These are phyloP conservation scores for Lepus townsendii DNA, from an alignment of 2,797 vertebrate genomes.

Conservation along the genomic window DNA sequence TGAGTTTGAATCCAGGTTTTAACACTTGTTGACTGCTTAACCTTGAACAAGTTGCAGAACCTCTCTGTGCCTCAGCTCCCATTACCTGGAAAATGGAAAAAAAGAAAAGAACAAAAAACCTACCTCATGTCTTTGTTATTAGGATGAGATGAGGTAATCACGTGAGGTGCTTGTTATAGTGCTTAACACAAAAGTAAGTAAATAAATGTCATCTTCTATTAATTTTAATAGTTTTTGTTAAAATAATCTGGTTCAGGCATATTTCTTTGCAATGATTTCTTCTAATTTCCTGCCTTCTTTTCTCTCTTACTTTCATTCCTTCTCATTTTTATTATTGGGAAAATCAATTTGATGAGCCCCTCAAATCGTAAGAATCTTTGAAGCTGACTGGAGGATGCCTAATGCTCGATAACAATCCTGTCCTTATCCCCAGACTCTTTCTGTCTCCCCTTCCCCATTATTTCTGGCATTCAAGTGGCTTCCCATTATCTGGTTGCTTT, in stretches of 20 bases:
- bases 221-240: conserved; percentile 38
- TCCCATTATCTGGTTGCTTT: background rate
- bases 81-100: background rate
- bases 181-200: background rate
- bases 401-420: background rate
- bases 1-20: conserved; percentile 18
- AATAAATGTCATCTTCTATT: conserved; percentile 4
- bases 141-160: background rate
- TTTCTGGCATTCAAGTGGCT: background rate
- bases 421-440: background rate
- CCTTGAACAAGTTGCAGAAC: background rate
- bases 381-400: background rate
- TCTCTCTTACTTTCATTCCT: background rate
- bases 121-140: background rate
- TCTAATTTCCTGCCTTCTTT: background rate
- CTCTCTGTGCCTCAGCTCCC: background rate
- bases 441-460: background rate
- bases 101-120: background rate
- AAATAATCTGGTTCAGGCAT: background rate
- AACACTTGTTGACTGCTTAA: background rate
- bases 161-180: background rate
- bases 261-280: conserved; percentile 55
- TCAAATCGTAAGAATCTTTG: background rate
- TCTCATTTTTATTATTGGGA: background rate
- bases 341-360: background rate